Base-by-base conservation (phyloP, 2,113 vertebrate genomes). In the Silurus asotus region DNA sequence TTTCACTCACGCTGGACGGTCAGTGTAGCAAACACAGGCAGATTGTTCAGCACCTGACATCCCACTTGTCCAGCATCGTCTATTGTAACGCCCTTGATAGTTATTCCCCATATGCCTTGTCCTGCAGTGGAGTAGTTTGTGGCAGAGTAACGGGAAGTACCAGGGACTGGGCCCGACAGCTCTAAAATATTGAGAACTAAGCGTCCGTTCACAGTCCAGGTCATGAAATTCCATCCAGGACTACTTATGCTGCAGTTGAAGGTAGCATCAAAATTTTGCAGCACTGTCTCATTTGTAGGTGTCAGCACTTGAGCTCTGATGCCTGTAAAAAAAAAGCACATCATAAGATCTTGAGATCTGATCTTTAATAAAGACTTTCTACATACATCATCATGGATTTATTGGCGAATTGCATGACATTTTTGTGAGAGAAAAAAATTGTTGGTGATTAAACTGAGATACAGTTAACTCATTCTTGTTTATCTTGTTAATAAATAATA, bases 1-100 rank as follows among this genome's bases (percentile, higher is more conserved):
- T 25, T 56, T 1, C 8, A 76, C 90, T 49, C 61, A 95, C 95
- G 94, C 92, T 95, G 91, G 17, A 95, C 90, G 0, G 37, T 6
- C 13, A 95, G 91, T 8, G 83, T 13, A 59, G 93, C 90, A 0
- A 4, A 83, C 75, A 69, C 65, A 2, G 7, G 3, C 8, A 70
- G 84, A 15, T n/a, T 72, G 0, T 0, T 0, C 78, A 62, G 88
- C 45, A 94, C 58, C 0, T 8, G 64, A 90, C 95, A 95, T 5
- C 1, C 37, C 17, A 95, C 80, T 0, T 6, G 0, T 23, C 94
- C 92, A 0, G 87, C 10, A 10, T 92, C 49, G 0, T 0, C 19
- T 15, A 82, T 89, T 45, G 15, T 89, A 45, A 92, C 85, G 0
- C 90, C 86, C 0, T 55, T 83, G 4, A 95, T 92, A 76, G 23